Evolutionary conservation across 2,888 invertebrate species (phyloP).

Genomic region (Epinotia demarniana): DNA sequence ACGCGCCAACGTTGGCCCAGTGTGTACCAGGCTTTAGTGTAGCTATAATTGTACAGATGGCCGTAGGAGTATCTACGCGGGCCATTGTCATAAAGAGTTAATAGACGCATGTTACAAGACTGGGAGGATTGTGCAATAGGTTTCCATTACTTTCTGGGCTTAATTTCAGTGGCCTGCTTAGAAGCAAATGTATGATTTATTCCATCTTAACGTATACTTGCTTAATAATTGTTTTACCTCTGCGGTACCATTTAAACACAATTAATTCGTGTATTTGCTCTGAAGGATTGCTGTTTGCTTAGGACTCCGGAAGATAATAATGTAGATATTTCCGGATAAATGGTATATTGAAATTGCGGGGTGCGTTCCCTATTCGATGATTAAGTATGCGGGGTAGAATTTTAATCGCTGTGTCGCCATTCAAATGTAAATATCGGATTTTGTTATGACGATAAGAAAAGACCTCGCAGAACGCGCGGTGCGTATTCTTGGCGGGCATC

Average conservation of each 20-base stretch:
- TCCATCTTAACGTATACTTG: too few species aligned
- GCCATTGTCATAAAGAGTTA: too few species aligned
- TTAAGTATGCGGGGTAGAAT: not conserved
- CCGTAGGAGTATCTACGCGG: too few species aligned
- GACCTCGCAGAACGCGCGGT: too few species aligned
- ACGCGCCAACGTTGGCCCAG: too few species aligned
- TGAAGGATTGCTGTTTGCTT: conserved; percentile 9
- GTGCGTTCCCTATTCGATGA: not conserved
- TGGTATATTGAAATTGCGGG: not conserved
- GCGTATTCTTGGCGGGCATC: too few species aligned
- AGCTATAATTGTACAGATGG: not conserved
- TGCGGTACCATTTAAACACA: not conserved
- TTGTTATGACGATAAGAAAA: not conserved
- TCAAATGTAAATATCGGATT: not conserved
- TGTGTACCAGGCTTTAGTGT: too few species aligned
- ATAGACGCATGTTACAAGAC: too few species aligned
- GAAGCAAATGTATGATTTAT: too few species aligned
- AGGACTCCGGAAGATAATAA: conserved; percentile 24
- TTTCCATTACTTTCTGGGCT: too few species aligned
- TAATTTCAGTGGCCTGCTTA: too few species aligned
- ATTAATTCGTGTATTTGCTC: conserved; percentile 8
- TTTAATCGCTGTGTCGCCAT: not conserved
- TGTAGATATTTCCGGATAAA: not conserved
- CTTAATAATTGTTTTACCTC: not conserved
- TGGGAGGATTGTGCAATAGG: too few species aligned